Conservation (phyloP, 2,113 vertebrate genomes). For the Mystacornis crossleyi region DNA sequence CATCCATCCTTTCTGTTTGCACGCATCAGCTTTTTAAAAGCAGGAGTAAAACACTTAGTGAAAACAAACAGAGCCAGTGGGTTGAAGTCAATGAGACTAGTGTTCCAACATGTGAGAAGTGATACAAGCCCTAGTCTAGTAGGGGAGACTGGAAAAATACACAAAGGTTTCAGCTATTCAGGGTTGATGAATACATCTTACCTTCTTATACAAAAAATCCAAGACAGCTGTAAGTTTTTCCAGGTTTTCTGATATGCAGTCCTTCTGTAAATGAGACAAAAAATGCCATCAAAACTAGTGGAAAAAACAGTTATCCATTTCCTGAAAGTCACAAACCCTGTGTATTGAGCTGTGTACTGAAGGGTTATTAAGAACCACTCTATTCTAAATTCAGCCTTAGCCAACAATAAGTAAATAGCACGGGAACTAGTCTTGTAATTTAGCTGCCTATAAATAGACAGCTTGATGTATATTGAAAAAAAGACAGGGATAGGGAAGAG, state of each 20-base stretch:
- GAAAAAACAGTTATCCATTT: background rate
- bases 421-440: background rate
- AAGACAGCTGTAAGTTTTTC: constrained; percentile 41
- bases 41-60: background rate
- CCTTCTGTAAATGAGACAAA: constrained; percentile 26
- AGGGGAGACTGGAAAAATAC: background rate
- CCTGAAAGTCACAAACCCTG: background rate
- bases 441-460: background rate
- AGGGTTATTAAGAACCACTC: background rate
- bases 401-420: background rate
- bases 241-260: background rate
- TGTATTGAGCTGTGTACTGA: background rate
- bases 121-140: background rate
- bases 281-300: background rate
- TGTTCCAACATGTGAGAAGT: background rate
- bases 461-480: background rate
- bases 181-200: constrained; percentile 26
- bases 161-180: background rate
- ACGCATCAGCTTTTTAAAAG: background rate
- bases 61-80: background rate
- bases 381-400: background rate
- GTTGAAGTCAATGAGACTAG: background rate
- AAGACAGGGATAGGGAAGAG: background rate
- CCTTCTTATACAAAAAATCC: constrained; percentile 69
- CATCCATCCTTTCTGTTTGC: background rate